Conservation (phyloP, 2,113 vertebrate genomes). For the Malurus cyaneus region DNA sequence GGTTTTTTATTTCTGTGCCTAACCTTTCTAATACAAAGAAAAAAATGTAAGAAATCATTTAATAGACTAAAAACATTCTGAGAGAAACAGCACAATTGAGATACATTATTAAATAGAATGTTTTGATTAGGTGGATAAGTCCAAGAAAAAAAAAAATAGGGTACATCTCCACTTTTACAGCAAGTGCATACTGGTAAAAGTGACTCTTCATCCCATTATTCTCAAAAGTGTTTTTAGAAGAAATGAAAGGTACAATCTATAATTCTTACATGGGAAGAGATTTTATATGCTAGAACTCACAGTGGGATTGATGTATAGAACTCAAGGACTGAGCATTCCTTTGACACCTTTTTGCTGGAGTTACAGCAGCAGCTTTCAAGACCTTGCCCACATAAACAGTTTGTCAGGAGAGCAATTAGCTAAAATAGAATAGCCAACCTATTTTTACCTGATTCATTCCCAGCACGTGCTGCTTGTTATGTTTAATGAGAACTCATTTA, state of each 20-base stretch:
- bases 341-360: not conserved
- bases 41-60: not conserved
- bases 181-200: not conserved
- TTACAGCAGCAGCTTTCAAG: not conserved
- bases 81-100: not conserved
- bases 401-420: not conserved
- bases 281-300: not conserved
- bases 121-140: not conserved
- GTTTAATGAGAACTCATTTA: not conserved
- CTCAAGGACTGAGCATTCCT: not conserved
- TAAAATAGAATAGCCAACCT: not conserved
- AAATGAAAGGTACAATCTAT: not conserved
- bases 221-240: slow-evolving; percentile 4
- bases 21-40: not conserved
- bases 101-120: slow-evolving; percentile 16
- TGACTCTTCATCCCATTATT: not conserved
- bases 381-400: not conserved
- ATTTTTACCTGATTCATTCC: not conserved
- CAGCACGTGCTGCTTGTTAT: not conserved
- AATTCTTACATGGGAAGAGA: not conserved
- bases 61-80: not conserved
- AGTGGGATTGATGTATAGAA: not conserved
- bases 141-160: not conserved
- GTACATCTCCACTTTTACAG: not conserved
- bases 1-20: not conserved